phyloP scores from a whole-genome alignment of 2,113 vertebrate species.

The Orycteropus afer region DNA sequence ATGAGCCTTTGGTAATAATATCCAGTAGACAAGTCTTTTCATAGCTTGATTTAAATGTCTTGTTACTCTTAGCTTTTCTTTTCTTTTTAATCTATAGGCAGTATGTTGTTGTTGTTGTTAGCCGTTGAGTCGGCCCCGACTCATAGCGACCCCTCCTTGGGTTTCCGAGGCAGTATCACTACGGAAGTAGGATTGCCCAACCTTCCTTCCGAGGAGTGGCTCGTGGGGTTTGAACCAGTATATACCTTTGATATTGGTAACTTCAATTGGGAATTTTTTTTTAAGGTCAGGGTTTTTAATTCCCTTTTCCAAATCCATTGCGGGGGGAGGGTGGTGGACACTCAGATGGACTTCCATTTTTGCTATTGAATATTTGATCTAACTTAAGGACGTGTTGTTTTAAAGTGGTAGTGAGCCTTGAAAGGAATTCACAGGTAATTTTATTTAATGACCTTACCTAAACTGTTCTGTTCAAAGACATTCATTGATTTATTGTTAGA shows the following conservation, averaged over 20 bases:
- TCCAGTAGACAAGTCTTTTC: slow-evolving; percentile 56
- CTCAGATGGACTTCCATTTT: slow-evolving; percentile 22
- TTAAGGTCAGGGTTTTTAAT: slow-evolving; percentile 20
- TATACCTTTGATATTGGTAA: too few species aligned
- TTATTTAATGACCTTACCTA: neutral
- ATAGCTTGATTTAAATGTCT: slow-evolving; percentile 11
- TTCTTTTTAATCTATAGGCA: neutral
- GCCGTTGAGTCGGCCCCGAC: too few species aligned
- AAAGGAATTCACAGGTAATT: slow-evolving; percentile 26
- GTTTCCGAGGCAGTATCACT: too few species aligned
- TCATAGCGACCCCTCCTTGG: too few species aligned
- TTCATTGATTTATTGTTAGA: neutral
- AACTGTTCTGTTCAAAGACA: neutral
- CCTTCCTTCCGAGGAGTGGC: too few species aligned
- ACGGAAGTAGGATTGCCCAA: too few species aligned
- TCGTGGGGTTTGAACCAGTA: too few species aligned
- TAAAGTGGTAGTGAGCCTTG: slow-evolving; percentile 10
- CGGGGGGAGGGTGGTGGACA: neutral
- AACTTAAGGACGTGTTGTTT: neutral
- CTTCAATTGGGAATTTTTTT: slow-evolving; percentile 46
- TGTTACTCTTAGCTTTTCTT: neutral
- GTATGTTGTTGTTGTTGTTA: too few species aligned
- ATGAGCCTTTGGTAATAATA: slow-evolving; percentile 50
- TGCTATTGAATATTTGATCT: slow-evolving; percentile 31
- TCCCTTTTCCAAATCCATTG: neutral